A percentile compares a stretch with the other conserved stretches of the same genome.
phyloP scores from a whole-genome alignment of 2,888 invertebrate genomes.

The Erebia epiphron region DNA sequence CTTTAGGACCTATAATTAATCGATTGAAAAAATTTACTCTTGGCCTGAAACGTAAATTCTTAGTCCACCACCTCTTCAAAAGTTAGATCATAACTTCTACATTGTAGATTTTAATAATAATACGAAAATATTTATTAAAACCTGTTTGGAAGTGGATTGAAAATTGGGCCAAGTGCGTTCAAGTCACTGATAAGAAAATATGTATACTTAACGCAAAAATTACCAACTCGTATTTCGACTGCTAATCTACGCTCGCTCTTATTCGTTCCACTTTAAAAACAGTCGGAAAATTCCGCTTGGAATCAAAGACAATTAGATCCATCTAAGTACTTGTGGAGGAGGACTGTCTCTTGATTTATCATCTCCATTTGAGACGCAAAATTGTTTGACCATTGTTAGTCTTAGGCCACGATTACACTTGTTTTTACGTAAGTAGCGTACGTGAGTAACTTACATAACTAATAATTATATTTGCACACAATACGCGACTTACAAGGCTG shows the following conservation, averaged over 20 bases:
- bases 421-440: background rate
- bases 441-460: no score
- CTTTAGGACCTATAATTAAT: no score
- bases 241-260: background rate
- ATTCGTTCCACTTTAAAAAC: conserved; percentile 45
- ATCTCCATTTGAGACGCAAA: conserved; percentile 10
- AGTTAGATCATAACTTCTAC: no score
- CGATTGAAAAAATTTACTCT: no score
- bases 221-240: background rate
- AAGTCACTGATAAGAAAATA: background rate
- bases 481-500: no score
- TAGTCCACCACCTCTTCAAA: no score
- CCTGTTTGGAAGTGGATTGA: background rate
- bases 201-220: background rate
- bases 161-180: background rate
- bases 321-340: conserved; percentile 50
- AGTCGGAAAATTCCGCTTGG: conserved; percentile 69
- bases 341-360: conserved; percentile 44
- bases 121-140: no score
- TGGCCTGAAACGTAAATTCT: no score
- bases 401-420: background rate
- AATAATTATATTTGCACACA: background rate
- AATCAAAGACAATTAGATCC: conserved; percentile 67
- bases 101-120: no score
- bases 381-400: background rate